Evolutionary conservation across 2,113 vertebrate species (phyloP), one percentile per base, ranked within the genome.

Genomic region (Clupea harengus): DNA sequence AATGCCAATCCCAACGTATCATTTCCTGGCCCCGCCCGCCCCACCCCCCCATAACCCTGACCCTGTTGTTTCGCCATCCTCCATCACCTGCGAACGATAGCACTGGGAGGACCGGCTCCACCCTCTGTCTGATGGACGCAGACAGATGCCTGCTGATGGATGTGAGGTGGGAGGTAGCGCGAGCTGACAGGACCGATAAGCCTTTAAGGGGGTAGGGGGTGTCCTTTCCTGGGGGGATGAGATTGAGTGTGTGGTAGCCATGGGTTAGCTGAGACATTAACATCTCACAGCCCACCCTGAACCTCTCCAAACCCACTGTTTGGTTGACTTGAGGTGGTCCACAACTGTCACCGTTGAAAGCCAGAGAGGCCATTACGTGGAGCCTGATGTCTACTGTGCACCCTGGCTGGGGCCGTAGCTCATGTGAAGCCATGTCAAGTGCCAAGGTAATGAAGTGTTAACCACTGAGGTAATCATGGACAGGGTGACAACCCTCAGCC

Each of bases 381-480:
- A 88, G 84, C 75, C 45, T 85, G 89, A 90, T 88, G 84, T 78
- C 72, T 39, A 39, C 72, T 78, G 92, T 92, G 92, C 89, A 90
- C 88, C 90, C 90, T 92, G 91, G 92, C 92, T 92, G 89, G 81
- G 80, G 72, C 11, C 17, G 28, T 78, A 89, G 89, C 92, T 95
- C 94, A 89, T 88, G 90, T 94, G 92, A 90, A 91, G 92, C 91
- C 91, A 90, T 88, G 86, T 83, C 89, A 89, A 82, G 81, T 89
- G 88, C 88, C 82, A 88, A 39, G 92, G 91, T 94, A 94, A 95
- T 94, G 92, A 93, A 95, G 95, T 94, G 93, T 91, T 93, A 93
- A 94, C 91, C 91, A 87, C 92, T 92, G 92, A 93, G 90, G 89
- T 93, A 91, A 92, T 94, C 88, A 72, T 88, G 92, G 87, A 85